Base-by-base conservation (phyloP, 1,140 invertebrate genomes). In the Wasmannia auropunctata region DNA sequence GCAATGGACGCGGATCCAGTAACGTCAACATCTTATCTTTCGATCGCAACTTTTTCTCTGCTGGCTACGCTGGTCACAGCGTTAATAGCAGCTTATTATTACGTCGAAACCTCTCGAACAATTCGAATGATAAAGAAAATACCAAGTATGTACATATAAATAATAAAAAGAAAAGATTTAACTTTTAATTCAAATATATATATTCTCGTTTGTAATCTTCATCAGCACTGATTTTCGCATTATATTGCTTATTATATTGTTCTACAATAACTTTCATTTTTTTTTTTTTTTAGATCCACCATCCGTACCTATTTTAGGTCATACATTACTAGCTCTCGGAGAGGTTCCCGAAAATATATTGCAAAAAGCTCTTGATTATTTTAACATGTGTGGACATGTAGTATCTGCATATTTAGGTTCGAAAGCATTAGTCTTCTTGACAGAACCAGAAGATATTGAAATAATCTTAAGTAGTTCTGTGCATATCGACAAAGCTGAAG, bases 401-500 rank as follows among this genome's bases (percentile, higher is more conserved):
- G 90, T 96, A 4, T 95, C 96, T 69, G 96, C 94, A 7, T 97
- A 97, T 96, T 84, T 97, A 1, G 97, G 97, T 11, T 94, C 95
- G 0, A 96, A 96, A 80, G 92, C 97, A n/a, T 14, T 97, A 0
- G 94, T 97, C 16, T 96, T 97, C 83, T 89, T 98, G 0, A 92
- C 93, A 0, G 96, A 97, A 91, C 96, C 97, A 5, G 92, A 95
- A 16, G 97, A 98, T 88, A 93, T 97, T 6, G 97, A 98, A 94
- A 93, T 97, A 14, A 97, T 97, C 67, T 94, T 97, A 0, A 96
- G 96, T 74, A 97, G 97, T 83, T 93, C 96, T 43, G 96, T 97
- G 74, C 97, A 99, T 91, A 96, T 99, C 34, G 97, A 98, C 83
- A 99, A 99, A 92, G 96, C 97, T 0, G 89, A 95, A 0, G 97